These are phyloP conservation scores for Colletes collaris DNA, from an alignment of 2,888 invertebrate genomes.

Conservation along the genomic window DNA sequence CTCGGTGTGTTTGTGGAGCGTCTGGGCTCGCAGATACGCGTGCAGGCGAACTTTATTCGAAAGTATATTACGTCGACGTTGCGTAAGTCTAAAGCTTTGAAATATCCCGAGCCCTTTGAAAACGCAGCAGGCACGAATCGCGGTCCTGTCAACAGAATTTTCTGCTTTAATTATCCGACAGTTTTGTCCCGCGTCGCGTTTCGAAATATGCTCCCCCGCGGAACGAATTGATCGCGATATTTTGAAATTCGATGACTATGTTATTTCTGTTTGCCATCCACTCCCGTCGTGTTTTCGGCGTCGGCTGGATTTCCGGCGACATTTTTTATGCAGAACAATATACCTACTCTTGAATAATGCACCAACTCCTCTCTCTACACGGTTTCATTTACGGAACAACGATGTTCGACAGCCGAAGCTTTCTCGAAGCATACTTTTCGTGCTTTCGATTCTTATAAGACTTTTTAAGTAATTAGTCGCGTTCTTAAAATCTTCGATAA, in stretches of 20 bases:
- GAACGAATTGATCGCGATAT: conserved; percentile 4
- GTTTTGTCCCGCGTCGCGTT: conserved; percentile 1
- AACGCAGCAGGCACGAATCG: conserved; percentile 41
- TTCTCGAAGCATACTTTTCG: neutral
- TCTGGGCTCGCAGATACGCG: conserved; percentile 20
- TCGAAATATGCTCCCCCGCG: no score
- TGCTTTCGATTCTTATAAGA: neutral
- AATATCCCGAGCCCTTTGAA: conserved; percentile 54
- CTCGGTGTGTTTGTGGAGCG: conserved; percentile 28
- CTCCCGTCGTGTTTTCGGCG: neutral
- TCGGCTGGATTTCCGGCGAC: neutral
- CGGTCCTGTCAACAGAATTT: conserved; percentile 29
- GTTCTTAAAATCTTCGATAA: neutral
- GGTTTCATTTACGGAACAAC: conserved; percentile 1
- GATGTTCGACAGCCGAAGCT: neutral
- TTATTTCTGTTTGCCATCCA: neutral
- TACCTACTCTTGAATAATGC: neutral
- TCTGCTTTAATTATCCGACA: conserved; percentile 35
- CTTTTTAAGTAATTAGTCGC: conserved; percentile 1
- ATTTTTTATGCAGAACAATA: neutral
- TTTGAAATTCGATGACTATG: neutral
- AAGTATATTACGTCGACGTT: conserved; percentile 53
- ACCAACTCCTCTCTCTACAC: neutral
- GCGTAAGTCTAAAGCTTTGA: conserved; percentile 59
- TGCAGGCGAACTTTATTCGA: conserved; percentile 25